These are phyloP conservation scores for Drosophila buzzatii DNA, from an alignment of 2,888 invertebrate species.

Conservation along the genomic window DNA sequence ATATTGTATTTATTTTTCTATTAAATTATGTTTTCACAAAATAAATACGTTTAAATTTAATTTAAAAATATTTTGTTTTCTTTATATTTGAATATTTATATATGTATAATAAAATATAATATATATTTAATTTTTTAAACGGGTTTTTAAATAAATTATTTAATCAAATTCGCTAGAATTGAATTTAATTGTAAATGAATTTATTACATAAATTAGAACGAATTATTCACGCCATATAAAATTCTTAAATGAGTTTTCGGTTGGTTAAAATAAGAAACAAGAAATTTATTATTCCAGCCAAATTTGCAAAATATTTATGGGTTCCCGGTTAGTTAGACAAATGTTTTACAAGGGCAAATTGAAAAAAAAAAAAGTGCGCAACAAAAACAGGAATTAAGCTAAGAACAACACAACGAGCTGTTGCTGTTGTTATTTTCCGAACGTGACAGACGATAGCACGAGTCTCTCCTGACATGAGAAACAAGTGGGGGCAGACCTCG, in stretches of 20 bases:
- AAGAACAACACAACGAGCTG: conserved; percentile 51
- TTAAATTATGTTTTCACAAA: no score
- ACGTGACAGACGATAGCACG: conserved; percentile 61
- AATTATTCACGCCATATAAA: conserved; percentile 6
- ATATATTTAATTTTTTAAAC: no score
- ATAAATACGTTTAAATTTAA: no score
- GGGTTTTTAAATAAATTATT: not conserved
- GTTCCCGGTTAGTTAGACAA: conserved; percentile 32
- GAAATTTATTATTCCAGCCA: conserved; percentile 29
- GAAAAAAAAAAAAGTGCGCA: conserved; percentile 31
- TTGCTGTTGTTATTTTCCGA: conserved; percentile 45
- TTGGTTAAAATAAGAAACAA: not conserved
- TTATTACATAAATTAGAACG: not conserved
- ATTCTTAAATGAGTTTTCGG: not conserved
- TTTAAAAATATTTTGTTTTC: no score
- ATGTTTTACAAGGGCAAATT: conserved; percentile 27
- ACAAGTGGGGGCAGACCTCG: not conserved
- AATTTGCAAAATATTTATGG: conserved; percentile 43
- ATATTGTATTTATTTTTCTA: no score
- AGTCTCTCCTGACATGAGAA: not conserved
- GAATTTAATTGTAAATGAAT: not conserved
- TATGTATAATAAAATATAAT: no score
- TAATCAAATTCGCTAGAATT: not conserved
- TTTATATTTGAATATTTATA: no score
- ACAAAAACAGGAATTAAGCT: conserved; percentile 55